Evolutionary conservation across 2,888 invertebrate species (phyloP), one percentile per base, ranked within the genome.

Genomic region (Axea sp.): DNA sequence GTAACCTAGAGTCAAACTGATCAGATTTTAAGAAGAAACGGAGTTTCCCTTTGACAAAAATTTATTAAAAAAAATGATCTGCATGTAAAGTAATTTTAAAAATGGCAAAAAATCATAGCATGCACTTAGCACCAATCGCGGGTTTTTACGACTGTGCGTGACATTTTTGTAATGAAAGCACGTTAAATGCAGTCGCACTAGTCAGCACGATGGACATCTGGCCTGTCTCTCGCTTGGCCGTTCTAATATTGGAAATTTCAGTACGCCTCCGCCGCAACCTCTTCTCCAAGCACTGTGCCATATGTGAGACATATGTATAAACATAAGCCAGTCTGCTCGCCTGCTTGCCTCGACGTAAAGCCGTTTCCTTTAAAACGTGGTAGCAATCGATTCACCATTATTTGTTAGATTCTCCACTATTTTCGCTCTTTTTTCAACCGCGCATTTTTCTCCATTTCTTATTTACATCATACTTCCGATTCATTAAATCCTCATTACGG

Each of bases 161-260:
- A 87, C 86, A 86, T 86, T 87, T 87, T 86, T 85, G 84, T 86
- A 87, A 87, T 86, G 86, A 86, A 87, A 84, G 82, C 83, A 81
- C 83, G 83, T 81, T 81, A 82, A 85, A 83, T 78, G 81, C 79
- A 76, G 75, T 77, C 76, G 71, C 67, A 65, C 59, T 74, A 69
- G 74, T 74, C 74, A 59, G 65, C 69, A 31, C 74, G 69, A 74
- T 74, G 69, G 74, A 74, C 74, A 74, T 74, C 69, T 87, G 86
- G 86, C 80, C 80, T 83, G 81, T 83, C 83, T 83, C 82, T 82
- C 81, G 79, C 80, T 79, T 81, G 82, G 78, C 80, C 82, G 86
- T 86, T 87, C 87, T 86, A 87, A 86, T 87, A 87, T 87, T 86
- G 86, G 86, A 87, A 86, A 86, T 86, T 85, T 85, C 82, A 82